phyloP scores from a whole-genome alignment of 2,888 invertebrate genomes.

The Dynastes hyllus region DNA sequence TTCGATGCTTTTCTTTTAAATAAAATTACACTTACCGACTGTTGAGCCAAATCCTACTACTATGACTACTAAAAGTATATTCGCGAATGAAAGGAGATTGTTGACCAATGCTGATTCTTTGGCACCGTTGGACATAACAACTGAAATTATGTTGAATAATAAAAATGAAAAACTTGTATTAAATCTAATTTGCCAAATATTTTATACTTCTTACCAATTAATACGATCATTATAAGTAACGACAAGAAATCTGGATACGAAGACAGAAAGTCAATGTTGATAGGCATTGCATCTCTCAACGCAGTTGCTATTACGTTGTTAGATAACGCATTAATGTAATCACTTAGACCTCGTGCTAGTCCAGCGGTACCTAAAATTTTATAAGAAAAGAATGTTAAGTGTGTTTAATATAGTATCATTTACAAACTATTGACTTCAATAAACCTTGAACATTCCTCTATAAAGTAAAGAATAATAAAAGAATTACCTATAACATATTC shows the following conservation, averaged over 20 bases:
- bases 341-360: constrained; percentile 83
- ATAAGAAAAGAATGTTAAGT: constrained; percentile 12
- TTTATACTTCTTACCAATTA: constrained; percentile 64
- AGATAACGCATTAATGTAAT: constrained; percentile 80
- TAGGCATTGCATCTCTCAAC: constrained; percentile 75
- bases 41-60: constrained; percentile 88
- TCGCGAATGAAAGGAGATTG: constrained; percentile 92
- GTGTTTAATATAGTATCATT: not conserved
- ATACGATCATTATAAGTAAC: constrained; percentile 77
- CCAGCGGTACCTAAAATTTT: constrained; percentile 81
- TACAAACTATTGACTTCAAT: not conserved
- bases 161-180: not conserved
- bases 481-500: constrained; percentile 90
- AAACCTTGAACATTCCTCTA: not conserved
- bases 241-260: constrained; percentile 83
- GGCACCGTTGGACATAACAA: constrained; percentile 81
- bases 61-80: constrained; percentile 86
- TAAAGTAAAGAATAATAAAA: not conserved
- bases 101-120: constrained; percentile 90
- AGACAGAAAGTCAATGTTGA: constrained; percentile 77
- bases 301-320: constrained; percentile 76
- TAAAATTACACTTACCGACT: constrained; percentile 73
- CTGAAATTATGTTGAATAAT: constrained; percentile 58
- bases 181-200: not conserved
- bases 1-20: not conserved